A percentile compares a stretch with the other conserved stretches of the same genome.
Conservation (phyloP, 2,888 invertebrate genomes). For the Dioctria linearis region DNA sequence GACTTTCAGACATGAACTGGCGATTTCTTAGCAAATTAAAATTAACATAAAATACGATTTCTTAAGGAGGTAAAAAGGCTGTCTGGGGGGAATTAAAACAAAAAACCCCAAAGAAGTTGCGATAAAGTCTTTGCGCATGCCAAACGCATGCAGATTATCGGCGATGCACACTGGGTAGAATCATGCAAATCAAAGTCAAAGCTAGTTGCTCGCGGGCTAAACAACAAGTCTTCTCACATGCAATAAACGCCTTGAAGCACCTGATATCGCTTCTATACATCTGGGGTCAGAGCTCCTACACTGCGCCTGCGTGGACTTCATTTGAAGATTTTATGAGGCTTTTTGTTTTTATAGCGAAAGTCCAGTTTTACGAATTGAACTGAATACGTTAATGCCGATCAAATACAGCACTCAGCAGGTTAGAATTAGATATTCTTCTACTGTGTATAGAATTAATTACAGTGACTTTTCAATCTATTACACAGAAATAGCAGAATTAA, state of each 20-base stretch:
- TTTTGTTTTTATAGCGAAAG: conserved; percentile 1
- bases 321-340: conserved; percentile 19
- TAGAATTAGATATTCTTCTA: too few relatives aligned
- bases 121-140: conserved; percentile 48
- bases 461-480: too few relatives aligned
- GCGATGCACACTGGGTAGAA: conserved; percentile 34
- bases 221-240: conserved; percentile 41
- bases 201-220: conserved; percentile 34
- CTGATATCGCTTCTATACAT: conserved; percentile 41
- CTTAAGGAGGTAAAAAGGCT: conserved; percentile 34
- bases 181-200: conserved; percentile 47
- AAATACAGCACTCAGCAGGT: too few relatives aligned
- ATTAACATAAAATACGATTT: conserved; percentile 48
- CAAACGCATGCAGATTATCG: conserved; percentile 47
- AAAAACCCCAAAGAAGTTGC: conserved; percentile 7
- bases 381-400: background rate
- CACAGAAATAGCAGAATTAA: too few relatives aligned
- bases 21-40: conserved; percentile 48
- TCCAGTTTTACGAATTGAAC: conserved; percentile 4
- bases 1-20: conserved; percentile 37
- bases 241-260: conserved; percentile 49
- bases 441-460: too few relatives aligned
- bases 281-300: conserved; percentile 50
- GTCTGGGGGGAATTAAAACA: conserved; percentile 21
- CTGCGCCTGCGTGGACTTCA: conserved; percentile 16